Base-by-base conservation (phyloP, 2,888 invertebrate species). In the Spicauda simplicius region DNA sequence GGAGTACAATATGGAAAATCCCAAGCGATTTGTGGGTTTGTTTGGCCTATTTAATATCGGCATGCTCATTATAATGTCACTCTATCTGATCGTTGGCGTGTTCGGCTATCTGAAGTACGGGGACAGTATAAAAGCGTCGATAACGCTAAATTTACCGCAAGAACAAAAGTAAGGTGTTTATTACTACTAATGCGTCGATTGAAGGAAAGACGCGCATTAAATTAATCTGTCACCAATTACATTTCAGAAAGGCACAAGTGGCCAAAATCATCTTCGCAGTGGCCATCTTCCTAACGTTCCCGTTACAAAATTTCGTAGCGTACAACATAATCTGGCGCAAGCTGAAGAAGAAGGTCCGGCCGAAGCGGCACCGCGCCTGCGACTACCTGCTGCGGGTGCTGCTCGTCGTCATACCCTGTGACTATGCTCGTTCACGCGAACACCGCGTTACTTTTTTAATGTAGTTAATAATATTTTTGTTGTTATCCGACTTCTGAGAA, bases 1-100 rank as follows among this genome's bases (percentile, higher is more conserved):
- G 73, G 98, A 99, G 86, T 98, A 98, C 84, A 97, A 97, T 82
- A 98, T 99, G 98, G 96, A 96, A 79, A 93, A 95, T 0, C 98
- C 98, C 0, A 94, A 95, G 75, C 92, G 94, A 18, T 98, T 99
- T 86, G 95, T 95, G 0, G 96, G 96, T 0, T 80, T 92, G 2
- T 95, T 92, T 65, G 98, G 98, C 0, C 96, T 98, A 0, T 92
- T 99, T 25, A 98, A 97, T 80, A 91, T 95, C 72, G 93, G 96
- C 12, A 98, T 99, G 97, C 71, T 94, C 0, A 82, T 95, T 12
- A 97, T 98, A 67, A 94, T 97, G 0, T 72, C 91, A 2, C 86
- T 98, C 1, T 99, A 98, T 83, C 93, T 96, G 2, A 91, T 95
- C 5, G 95, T 98, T 83, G 98, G 98, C 10, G 94, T 98, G 64